Percentiles rank a stretch among this genome's conserved stretches.
These are phyloP conservation scores for Vanessa cardui DNA, from an alignment of 2,888 invertebrate genomes.

Conservation along the genomic window DNA sequence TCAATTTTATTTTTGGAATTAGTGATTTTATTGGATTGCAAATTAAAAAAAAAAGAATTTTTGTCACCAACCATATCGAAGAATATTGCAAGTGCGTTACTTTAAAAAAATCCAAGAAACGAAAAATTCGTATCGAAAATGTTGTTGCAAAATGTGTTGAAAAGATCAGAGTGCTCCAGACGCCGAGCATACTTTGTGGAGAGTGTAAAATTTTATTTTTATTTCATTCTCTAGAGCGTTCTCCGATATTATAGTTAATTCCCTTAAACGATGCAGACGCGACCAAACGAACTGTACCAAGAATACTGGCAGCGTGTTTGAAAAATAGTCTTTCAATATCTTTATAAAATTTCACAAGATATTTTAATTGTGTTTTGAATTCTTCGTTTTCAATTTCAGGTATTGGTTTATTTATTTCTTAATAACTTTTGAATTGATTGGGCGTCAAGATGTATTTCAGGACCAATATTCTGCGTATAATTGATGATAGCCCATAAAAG, in stretches of 20 bases:
- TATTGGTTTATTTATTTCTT: not conserved
- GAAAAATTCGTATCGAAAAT: not conserved
- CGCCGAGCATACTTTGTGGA: constrained; percentile 9
- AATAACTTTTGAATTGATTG: not conserved
- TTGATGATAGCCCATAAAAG: too few relatives aligned
- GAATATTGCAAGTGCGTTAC: not conserved
- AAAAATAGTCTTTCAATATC: not conserved
- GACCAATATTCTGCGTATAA: too few relatives aligned
- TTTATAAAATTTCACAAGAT: not conserved
- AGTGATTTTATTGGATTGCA: too few relatives aligned
- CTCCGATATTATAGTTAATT: constrained; percentile 20
- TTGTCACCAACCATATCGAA: not conserved
- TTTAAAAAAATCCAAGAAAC: not conserved
- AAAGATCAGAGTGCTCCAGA: constrained; percentile 16
- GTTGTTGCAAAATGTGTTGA: not conserved
- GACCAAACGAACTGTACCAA: constrained; percentile 9
- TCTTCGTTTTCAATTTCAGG: not conserved
- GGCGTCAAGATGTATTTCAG: too few relatives aligned
- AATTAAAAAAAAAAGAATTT: too few relatives aligned
- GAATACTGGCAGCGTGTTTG: constrained; percentile 5
- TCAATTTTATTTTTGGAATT: too few relatives aligned
- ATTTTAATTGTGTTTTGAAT: not conserved
- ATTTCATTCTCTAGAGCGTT: constrained; percentile 15
- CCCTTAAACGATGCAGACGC: constrained; percentile 24
- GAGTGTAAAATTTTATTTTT: constrained; percentile 22